Evolutionary conservation across 23 tunicate species (phyloP), one percentile per base, ranked within the genome.

Genomic region (Trididemnum miniatum): DNA sequence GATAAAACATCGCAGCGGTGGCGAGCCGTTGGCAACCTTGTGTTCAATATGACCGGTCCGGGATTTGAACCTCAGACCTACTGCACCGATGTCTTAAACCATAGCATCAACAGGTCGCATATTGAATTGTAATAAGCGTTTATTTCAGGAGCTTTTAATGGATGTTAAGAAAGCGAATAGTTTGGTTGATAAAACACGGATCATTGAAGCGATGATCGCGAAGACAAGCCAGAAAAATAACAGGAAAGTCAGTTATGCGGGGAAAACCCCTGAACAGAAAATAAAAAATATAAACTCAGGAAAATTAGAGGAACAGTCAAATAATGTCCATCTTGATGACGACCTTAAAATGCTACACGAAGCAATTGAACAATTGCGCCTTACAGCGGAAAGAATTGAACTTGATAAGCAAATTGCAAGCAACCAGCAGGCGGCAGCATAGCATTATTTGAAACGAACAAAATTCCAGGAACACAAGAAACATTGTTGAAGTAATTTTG

Each of bases 201-300:
- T 93, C 15, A 31, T 93, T 25, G 98, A 93, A 66, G 86, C 86
- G 4, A 93, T 93, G 98, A 38, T 92, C 0, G 88, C 64, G 2
- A 83, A 87, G 23, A 7, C 83, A 5, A 81, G 38, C 15, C 34
- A 54, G 34, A n/a, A 29, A 25, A 31, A 32, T 20, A 64, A 64
- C 32, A 51, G 35, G 25, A 57, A 78, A 35, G 52, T 64, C 34
- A 20, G 52, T 2, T 64, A 32, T 35, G 27, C 84, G 71, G 26
- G 27, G 9, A 59, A 78, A 59, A 37, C 65, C 15, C n/a, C 20
- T 33, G 77, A 24, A 7, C 76, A 81, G 77, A 51, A 50, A 71
- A 28, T 34, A 69, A 69, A 69, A 33, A 7, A 26, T 18, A 9
- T 18, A 5, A 39, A 22, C 25, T 59, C 12, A 25, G 38, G 25